Evolutionary conservation across 2,797 vertebrate species (phyloP).

Genomic region (Knipowitschia caucasica): DNA sequence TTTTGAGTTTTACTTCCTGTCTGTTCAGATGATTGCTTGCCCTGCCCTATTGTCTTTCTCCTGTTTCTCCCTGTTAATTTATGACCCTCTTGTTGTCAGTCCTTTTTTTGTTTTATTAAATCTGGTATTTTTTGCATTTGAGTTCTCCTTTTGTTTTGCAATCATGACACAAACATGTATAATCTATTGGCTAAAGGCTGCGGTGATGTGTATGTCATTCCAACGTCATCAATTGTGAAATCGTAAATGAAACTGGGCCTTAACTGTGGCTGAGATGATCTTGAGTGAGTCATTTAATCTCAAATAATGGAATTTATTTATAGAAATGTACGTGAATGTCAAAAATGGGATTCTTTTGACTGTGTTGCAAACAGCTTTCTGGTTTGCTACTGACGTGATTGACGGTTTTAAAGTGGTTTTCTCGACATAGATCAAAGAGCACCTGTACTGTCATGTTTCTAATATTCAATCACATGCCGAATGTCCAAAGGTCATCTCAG

Average conservation of each 20-base stretch:
- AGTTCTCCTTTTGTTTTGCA: too few relatives aligned
- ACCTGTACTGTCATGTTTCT: constrained; percentile 4
- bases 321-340: neutral
- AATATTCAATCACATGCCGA: constrained; percentile 7
- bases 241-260: neutral
- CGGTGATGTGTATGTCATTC: neutral
- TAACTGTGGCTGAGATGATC: neutral
- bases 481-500: neutral
- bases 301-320: neutral
- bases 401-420: constrained; percentile 2
- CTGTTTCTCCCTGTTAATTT: too few relatives aligned
- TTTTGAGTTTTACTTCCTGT: too few relatives aligned
- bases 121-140: too few relatives aligned
- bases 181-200: neutral
- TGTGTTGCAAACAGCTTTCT: neutral
- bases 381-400: neutral
- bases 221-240: neutral
- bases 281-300: neutral
- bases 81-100: too few relatives aligned
- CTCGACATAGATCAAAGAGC: neutral
- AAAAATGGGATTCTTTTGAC: neutral
- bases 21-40: too few relatives aligned
- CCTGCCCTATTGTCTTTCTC: too few relatives aligned
- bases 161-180: constrained; percentile 5
- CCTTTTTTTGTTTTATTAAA: too few relatives aligned